These are phyloP conservation scores for Mobula birostris DNA, from an alignment of 2,113 vertebrate genomes.

Conservation along the genomic window DNA sequence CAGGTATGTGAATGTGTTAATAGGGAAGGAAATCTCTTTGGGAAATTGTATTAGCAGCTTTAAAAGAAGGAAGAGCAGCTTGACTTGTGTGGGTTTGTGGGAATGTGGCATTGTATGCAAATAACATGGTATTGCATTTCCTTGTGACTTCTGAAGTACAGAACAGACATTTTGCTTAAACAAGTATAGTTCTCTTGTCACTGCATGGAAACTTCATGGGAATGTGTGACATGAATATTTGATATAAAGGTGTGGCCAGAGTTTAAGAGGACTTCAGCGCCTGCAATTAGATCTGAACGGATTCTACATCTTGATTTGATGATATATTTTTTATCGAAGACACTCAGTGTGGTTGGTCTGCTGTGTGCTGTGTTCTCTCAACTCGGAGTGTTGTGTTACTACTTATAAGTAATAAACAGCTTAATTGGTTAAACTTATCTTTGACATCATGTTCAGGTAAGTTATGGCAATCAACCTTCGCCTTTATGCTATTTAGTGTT, in stretches of 20 bases:
- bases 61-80: background rate
- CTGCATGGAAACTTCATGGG: too few species aligned
- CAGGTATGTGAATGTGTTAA: background rate
- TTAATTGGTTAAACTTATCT: background rate
- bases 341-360: background rate
- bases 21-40: background rate
- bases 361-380: background rate
- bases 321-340: background rate
- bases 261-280: background rate
- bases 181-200: background rate
- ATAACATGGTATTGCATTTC: background rate
- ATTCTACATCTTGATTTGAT: background rate
- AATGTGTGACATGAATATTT: background rate
- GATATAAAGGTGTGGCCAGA: background rate
- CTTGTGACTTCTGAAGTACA: background rate
- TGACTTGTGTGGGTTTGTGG: background rate
- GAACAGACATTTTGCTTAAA: background rate
- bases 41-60: background rate
- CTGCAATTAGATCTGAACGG: slow-evolving; percentile 11
- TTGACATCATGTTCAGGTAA: background rate
- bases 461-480: background rate
- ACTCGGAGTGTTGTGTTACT: too few species aligned
- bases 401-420: too few species aligned
- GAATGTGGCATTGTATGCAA: background rate
- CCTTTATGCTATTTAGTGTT: background rate